Evolutionary conservation across 2,797 vertebrate species (phyloP), one percentile per base, ranked within the genome.

Genomic region (Premnoplex brunnescens): DNA sequence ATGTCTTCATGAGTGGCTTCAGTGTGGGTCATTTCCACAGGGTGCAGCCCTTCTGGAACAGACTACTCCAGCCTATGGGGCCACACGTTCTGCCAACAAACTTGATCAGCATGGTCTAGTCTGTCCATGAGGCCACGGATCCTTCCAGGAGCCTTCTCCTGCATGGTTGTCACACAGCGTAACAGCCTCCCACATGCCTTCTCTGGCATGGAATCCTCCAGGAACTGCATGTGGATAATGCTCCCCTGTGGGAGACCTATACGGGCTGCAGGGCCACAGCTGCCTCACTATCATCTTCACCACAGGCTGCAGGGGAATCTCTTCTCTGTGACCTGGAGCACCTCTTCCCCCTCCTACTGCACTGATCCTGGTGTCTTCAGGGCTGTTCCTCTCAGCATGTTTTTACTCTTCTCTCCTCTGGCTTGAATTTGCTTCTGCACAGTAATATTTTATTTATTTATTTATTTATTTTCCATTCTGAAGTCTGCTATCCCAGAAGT

Each of bases 1-100:
- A n/a, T 56, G 68, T 63, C n/a, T 56, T 37, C 7, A 18, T 43
- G 19, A 76, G 12, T 24, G 12, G 3, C 22, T 43, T 62, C 27
- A 43, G 11, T 5, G 3, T 37, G 32, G 8, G 23, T 37, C 20
- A 18, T 6, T 76, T 69, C 32, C 14, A 30, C 0, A 1, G 10
- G 7, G 2, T 56, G 28, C 9, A 43, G 23, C 44, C 24, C 56
- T 76, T 49, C 56, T 30, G 56, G 49, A 76, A 12, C 9, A 28
- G 49, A 55, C 9, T 49, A 16, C 17, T 58, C 14, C 41, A 14
- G 4, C 23, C 16, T 32, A 56, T 9, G 55, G 28, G 11, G 23
- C 14, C 14, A n/a, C 22, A 37, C 9, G 4, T 43, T 15, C 36
- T 49, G 13, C 26, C 41, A 21, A 32, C 27, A 63, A 63, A 23